Conservation (phyloP, 2,113 vertebrate species). For the Austrofundulus limnaeus region DNA sequence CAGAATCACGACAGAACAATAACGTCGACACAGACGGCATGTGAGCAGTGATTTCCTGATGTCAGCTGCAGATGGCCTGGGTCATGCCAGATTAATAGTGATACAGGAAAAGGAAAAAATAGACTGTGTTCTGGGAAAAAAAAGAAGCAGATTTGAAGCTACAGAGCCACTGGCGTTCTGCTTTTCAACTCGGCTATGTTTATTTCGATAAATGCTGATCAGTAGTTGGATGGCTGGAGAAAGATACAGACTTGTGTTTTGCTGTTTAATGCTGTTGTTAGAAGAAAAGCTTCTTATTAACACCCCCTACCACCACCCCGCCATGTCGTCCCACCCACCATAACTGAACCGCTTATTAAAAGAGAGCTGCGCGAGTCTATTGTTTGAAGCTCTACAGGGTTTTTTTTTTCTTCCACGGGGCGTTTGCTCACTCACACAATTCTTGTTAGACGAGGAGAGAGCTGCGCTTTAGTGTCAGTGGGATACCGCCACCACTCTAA, state of each 20-base stretch:
- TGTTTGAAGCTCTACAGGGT: slow-evolving; percentile 8
- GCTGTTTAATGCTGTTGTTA: background rate
- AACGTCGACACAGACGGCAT: slow-evolving; percentile 41
- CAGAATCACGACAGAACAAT: slow-evolving; percentile 3
- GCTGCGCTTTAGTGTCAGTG: slow-evolving; percentile 21
- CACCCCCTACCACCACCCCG: no score
- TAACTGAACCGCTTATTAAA: slow-evolving; percentile 1
- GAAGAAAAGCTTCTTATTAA: background rate
- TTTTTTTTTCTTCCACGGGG: slow-evolving; percentile 11
- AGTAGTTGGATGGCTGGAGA: background rate
- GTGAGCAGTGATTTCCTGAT: slow-evolving; percentile 66
- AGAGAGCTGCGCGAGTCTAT: background rate
- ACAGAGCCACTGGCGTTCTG: background rate
- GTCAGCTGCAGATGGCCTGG: slow-evolving; percentile 61
- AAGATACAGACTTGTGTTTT: background rate
- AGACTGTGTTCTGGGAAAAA: slow-evolving; percentile 3
- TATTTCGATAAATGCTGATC: background rate
- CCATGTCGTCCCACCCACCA: background rate
- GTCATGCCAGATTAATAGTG: slow-evolving; percentile 52
- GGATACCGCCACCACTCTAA: slow-evolving; percentile 10
- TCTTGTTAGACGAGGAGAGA: slow-evolving; percentile 17
- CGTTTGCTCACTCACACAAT: slow-evolving; percentile 17
- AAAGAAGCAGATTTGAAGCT: background rate
- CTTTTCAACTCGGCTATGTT: background rate
- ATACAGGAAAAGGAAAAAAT: slow-evolving; percentile 15